Conservation (phyloP, 2,888 invertebrate genomes). For the Campaea margaritaria region DNA sequence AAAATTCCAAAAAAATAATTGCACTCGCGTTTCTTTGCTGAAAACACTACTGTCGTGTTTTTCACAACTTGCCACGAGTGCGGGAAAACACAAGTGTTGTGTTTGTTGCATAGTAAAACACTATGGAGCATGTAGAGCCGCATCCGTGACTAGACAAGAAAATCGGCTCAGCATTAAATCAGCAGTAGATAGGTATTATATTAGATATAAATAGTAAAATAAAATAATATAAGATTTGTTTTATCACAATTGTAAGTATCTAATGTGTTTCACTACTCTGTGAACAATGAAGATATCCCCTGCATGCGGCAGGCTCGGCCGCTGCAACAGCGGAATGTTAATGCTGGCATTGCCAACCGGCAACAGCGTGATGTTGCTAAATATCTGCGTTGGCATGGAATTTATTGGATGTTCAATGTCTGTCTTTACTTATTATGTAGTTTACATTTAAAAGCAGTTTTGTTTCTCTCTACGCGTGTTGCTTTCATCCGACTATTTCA, state of each 20-base stretch:
- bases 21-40: no score
- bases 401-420: conserved; percentile 42
- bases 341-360: conserved; percentile 54
- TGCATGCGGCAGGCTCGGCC: conserved; percentile 47
- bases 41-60: no score
- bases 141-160: no score
- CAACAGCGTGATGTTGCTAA: conserved; percentile 51
- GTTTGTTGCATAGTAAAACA: no score
- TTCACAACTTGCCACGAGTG: no score
- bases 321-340: conserved; percentile 62
- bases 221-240: no score
- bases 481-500: no score
- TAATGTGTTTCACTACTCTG: conserved; percentile 52
- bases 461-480: neutral
- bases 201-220: no score
- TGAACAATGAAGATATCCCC: conserved; percentile 68
- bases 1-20: no score
- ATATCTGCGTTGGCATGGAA: conserved; percentile 58
- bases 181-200: neutral
- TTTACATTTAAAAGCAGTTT: neutral
- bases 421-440: neutral
- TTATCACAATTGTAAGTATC: neutral
- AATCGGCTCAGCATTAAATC: no score
- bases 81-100: no score
- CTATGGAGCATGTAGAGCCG: no score